These are phyloP conservation scores for Pachycephala philippinensis DNA, from an alignment of 2,113 vertebrate genomes.

Conservation along the genomic window DNA sequence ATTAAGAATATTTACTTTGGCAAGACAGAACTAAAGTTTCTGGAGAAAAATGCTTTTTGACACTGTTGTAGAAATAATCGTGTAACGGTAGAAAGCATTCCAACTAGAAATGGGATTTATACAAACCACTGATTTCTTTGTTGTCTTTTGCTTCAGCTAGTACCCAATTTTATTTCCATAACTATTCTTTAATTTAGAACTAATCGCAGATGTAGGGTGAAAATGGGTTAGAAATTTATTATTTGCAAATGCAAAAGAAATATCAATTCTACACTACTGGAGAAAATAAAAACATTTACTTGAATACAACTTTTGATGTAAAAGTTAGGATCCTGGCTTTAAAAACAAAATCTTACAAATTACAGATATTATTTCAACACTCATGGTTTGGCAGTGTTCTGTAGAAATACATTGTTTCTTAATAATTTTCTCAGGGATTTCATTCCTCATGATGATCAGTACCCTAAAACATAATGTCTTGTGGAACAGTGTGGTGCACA, in stretches of 20 bases:
- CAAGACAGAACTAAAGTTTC: constrained; percentile 6
- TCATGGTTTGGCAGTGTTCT: background rate
- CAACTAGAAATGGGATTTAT: background rate
- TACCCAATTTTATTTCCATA: background rate
- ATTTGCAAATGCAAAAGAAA: background rate
- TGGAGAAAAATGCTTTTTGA: background rate
- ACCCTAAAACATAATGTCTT: background rate
- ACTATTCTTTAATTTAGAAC: background rate
- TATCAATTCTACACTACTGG: background rate
- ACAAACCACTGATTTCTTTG: background rate
- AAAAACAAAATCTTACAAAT: background rate
- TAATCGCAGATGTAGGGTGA: background rate
- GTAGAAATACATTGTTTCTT: background rate
- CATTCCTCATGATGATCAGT: background rate
- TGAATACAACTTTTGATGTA: background rate
- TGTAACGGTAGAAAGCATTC: background rate
- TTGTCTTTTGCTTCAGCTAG: background rate
- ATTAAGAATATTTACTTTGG: constrained; percentile 6
- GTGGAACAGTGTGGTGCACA: background rate
- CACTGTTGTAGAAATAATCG: background rate
- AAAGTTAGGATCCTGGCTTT: background rate
- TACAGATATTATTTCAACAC: background rate
- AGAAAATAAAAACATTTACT: background rate
- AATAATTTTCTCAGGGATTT: background rate
- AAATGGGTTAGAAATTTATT: background rate